Evolutionary conservation across 2,113 vertebrate species (phyloP).

Genomic region (Limanda limanda): DNA sequence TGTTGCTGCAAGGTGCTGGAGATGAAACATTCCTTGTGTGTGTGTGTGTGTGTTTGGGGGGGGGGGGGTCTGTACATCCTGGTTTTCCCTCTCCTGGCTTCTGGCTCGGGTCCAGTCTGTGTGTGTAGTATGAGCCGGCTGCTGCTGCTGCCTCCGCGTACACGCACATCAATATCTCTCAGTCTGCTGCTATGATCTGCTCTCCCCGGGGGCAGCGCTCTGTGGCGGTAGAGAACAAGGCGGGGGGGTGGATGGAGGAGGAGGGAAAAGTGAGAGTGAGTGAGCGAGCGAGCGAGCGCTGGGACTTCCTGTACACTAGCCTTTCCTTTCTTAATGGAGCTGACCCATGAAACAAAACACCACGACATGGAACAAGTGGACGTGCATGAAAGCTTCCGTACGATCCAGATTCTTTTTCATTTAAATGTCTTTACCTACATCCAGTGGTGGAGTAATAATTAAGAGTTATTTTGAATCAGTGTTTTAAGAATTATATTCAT

Average conservation of each 20-base stretch:
- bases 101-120: conserved; percentile 36
- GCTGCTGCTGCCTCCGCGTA: conserved; percentile 27
- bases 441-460: background rate
- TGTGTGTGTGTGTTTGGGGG: no score
- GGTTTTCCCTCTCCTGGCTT: conserved; percentile 10
- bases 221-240: conserved; percentile 42
- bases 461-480: background rate
- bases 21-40: conserved; percentile 12
- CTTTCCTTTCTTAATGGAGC: conserved; percentile 76
- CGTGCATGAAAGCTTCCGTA: conserved; percentile 19
- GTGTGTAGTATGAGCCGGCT: conserved; percentile 20
- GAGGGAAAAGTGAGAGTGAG: conserved; percentile 27
- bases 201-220: conserved; percentile 42
- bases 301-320: conserved; percentile 70
- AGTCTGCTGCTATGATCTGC: conserved; percentile 70
- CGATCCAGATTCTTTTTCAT: conserved; percentile 8
- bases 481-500: background rate
- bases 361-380: conserved; percentile 45
- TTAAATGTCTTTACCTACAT: background rate
- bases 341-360: conserved; percentile 78
- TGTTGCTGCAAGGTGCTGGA: background rate
- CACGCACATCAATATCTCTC: conserved; percentile 74
- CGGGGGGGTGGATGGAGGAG: background rate
- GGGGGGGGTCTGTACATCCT: conserved; percentile 14
- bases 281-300: conserved; percentile 34